phyloP scores from a whole-genome alignment of 2,113 vertebrate species.

The Ursus arctos region DNA sequence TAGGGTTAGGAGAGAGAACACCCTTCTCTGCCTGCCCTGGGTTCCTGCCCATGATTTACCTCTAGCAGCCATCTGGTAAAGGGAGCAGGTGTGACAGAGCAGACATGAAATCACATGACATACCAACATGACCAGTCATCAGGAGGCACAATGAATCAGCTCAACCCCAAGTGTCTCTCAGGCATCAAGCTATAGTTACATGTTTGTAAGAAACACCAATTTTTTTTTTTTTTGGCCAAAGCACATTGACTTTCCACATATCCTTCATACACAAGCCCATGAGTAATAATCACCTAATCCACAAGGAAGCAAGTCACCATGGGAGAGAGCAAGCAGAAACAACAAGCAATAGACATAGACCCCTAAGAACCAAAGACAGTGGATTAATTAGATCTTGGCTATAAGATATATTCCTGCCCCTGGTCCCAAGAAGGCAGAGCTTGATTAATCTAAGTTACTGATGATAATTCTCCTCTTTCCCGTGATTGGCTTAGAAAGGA shows the following conservation, averaged over 20 bases:
- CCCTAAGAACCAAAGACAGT: not conserved
- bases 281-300: not conserved
- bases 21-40: not conserved
- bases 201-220: not conserved
- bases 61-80: not conserved
- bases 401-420: not conserved
- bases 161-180: not conserved
- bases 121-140: not conserved
- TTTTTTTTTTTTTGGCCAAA: not conserved
- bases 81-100: not conserved
- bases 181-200: not conserved
- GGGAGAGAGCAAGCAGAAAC: not conserved
- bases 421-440: not conserved
- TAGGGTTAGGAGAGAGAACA: not conserved
- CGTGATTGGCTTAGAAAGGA: not conserved
- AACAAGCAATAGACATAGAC: not conserved
- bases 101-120: not conserved
- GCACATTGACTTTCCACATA: not conserved
- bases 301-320: not conserved
- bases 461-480: not conserved
- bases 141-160: rapidly evolving
- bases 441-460: not conserved
- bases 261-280: not conserved
- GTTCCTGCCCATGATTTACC: not conserved
- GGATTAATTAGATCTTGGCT: not conserved